Evolutionary conservation across 2,888 invertebrate genomes (phyloP).

Genomic region (Magallana nippona): DNA sequence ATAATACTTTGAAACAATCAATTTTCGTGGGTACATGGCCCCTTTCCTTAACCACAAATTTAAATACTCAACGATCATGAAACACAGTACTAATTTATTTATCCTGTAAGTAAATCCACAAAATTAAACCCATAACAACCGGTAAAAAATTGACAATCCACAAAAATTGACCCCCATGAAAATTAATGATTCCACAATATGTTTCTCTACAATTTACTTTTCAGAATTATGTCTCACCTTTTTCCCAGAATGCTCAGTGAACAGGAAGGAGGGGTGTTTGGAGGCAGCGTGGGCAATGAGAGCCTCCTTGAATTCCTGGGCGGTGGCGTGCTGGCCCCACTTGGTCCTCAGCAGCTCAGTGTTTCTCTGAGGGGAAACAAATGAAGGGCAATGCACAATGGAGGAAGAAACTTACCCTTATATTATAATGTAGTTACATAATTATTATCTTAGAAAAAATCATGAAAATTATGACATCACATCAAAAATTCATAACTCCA

Average conservation of each 20-base stretch:
- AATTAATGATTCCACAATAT: background rate
- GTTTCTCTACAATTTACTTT: background rate
- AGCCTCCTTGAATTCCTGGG: constrained; percentile 75
- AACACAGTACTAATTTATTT: too few species aligned
- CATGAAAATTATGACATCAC: background rate
- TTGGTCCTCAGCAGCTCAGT: constrained; percentile 66
- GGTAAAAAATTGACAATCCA: too few species aligned
- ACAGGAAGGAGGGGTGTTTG: constrained; percentile 71
- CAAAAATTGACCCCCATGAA: too few species aligned
- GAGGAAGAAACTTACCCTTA: too few species aligned
- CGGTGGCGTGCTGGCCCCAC: constrained; percentile 67
- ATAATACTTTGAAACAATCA: too few species aligned
- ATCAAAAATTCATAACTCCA: too few species aligned
- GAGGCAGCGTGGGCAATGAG: constrained; percentile 71
- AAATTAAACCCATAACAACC: too few species aligned
- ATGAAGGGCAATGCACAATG: background rate
- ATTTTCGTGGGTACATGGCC: too few species aligned
- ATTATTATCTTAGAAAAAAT: background rate
- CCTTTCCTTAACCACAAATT: too few species aligned
- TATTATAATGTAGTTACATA: background rate
- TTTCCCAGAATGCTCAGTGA: constrained; percentile 68
- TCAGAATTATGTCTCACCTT: constrained; percentile 60
- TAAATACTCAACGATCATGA: too few species aligned
- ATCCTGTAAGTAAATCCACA: too few species aligned
- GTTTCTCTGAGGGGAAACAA: constrained; percentile 67